Evolutionary conservation across 1,140 invertebrate genomes (phyloP).

Genomic region (Plodia interpunctella): DNA sequence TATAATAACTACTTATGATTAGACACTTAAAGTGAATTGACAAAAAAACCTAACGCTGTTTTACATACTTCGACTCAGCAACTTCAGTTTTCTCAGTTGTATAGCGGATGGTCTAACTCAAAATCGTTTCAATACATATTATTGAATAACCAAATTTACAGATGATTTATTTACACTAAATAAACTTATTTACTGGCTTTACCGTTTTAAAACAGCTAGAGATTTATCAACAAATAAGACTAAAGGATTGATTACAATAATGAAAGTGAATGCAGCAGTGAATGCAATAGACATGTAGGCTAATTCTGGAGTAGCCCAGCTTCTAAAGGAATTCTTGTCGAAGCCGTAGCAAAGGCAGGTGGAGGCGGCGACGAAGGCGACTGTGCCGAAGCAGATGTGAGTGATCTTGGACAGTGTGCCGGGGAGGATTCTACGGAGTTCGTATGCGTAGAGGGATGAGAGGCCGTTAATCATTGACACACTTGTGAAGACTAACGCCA

Average conservation of each 20-base stretch:
- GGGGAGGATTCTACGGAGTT: slow-evolving; percentile 34
- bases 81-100: too few species aligned
- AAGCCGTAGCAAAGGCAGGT: slow-evolving; percentile 46
- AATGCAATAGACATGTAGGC: slow-evolving; percentile 31
- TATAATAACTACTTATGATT: too few species aligned
- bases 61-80: too few species aligned
- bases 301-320: slow-evolving; percentile 31
- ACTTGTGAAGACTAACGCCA: slow-evolving; percentile 34
- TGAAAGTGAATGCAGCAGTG: slow-evolving; percentile 31
- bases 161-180: too few species aligned
- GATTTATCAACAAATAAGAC: slow-evolving; percentile 17
- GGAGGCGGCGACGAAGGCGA: slow-evolving; percentile 34
- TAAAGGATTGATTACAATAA: slow-evolving; percentile 44
- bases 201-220: neutral
- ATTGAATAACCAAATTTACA: too few species aligned
- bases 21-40: too few species aligned
- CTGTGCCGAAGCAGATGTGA: slow-evolving; percentile 48
- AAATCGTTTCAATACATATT: too few species aligned
- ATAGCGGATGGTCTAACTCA: too few species aligned
- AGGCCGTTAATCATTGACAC: slow-evolving; percentile 34
- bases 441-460: slow-evolving; percentile 41
- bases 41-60: too few species aligned
- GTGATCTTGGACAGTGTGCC: slow-evolving; percentile 43
- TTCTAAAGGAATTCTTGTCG: slow-evolving; percentile 36
- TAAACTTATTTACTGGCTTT: too few species aligned